Conservation (phyloP, 2,113 vertebrate genomes). For the Cyprinodon brontotheroides region DNA sequence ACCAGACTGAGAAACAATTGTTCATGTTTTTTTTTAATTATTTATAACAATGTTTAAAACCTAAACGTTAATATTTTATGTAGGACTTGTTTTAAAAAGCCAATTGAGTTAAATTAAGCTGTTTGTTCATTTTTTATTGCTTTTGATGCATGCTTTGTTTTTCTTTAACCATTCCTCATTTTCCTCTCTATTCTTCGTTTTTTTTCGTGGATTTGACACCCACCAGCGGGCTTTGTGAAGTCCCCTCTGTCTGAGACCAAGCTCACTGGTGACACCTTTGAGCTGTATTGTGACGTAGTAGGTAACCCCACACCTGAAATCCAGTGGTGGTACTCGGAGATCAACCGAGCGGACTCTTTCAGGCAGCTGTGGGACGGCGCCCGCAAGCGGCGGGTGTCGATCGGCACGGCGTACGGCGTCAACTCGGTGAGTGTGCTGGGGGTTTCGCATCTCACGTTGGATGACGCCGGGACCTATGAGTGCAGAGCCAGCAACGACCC, state of each 20-base stretch:
- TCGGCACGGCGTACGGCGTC: conserved; percentile 90
- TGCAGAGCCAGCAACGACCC: conserved; percentile 98
- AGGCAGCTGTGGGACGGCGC: conserved; percentile 95
- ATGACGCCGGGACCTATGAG: conserved; percentile 95
- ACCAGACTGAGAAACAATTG: neutral
- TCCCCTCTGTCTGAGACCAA: conserved; percentile 97
- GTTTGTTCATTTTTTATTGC: neutral
- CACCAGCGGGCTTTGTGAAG: conserved; percentile 95
- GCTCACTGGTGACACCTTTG: conserved; percentile 95
- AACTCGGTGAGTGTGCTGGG: conserved; percentile 93
- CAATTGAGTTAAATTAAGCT: neutral
- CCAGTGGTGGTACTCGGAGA: conserved; percentile 99
- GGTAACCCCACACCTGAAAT: conserved; percentile 96
- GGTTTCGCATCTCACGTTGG: conserved; percentile 87
- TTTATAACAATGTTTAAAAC: neutral
- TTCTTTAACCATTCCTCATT: conserved; percentile 38
- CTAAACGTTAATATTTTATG: neutral
- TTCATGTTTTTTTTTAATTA: neutral
- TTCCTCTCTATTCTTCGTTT: conserved; percentile 32
- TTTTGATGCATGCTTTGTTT: conserved; percentile 19
- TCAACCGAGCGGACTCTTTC: conserved; percentile 95
- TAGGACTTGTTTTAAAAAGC: neutral
- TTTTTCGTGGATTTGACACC: conserved; percentile 32
- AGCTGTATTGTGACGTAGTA: conserved; percentile 97
- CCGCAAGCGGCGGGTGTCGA: conserved; percentile 90